Evolutionary conservation across 1,140 invertebrate genomes (phyloP).

Genomic region (Lanistes nyassanus): DNA sequence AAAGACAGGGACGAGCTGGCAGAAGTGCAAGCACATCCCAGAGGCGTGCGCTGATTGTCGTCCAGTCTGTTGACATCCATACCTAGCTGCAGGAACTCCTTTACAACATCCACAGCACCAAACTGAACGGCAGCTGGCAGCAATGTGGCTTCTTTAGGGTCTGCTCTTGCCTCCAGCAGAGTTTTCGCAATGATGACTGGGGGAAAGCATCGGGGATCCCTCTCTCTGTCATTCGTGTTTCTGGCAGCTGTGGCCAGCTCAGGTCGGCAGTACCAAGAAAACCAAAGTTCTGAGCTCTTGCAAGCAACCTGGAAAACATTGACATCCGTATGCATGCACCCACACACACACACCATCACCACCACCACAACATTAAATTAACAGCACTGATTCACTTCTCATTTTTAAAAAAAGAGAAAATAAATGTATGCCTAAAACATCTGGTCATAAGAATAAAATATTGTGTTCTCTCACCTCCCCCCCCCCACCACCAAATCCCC

Average conservation of each 20-base stretch:
- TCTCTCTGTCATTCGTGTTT: slow-evolving; percentile 21
- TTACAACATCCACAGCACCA: slow-evolving; percentile 46
- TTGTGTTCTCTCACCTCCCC: too few species aligned
- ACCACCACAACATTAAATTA: not conserved
- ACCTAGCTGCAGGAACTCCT: slow-evolving; percentile 52
- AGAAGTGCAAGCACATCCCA: slow-evolving; percentile 54
- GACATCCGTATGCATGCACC: not conserved
- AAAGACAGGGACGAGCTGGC: slow-evolving; percentile 43
- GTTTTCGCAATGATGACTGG: slow-evolving; percentile 56
- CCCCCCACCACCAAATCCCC: not conserved
- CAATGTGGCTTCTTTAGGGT: slow-evolving; percentile 52
- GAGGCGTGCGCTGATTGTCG: slow-evolving; percentile 54
- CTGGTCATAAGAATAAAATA: too few species aligned
- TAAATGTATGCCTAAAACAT: too few species aligned
- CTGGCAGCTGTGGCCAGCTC: slow-evolving; percentile 3
- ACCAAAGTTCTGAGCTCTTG: slow-evolving; percentile 58
- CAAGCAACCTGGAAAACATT: slow-evolving; percentile 39
- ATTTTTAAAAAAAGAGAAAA: too few species aligned
- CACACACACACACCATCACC: not conserved
- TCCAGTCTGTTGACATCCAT: slow-evolving; percentile 61
- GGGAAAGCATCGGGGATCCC: slow-evolving; percentile 46
- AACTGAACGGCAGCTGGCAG: slow-evolving; percentile 57
- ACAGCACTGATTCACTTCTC: too few species aligned
- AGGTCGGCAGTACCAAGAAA: slow-evolving; percentile 47
- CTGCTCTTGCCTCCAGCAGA: slow-evolving; percentile 49